Percentiles rank a stretch among this genome's conserved stretches.
These are phyloP conservation scores for roundworm (Caenorhabditis elegans) DNA, from an alignment of 1,140 invertebrate species.

Conservation along the genomic window WBcel235 BX284606.5:13154501-13155000, in stretches of 20 bases:
- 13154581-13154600: conserved; percentile 63
- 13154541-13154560: background rate
- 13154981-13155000: too few species aligned
- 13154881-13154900: background rate
- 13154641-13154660: conserved; percentile 64
- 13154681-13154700: conserved; percentile 61
- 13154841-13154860: conserved; percentile 58
- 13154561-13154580: conserved; percentile 57
- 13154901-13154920: too few species aligned
- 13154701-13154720: conserved; percentile 62
- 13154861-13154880: conserved; percentile 31
- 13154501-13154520: too few species aligned
- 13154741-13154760: conserved; percentile 58
- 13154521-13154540: too few species aligned
- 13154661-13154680: conserved; percentile 57
- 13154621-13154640: conserved; percentile 64
- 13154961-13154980: too few species aligned
- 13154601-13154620: conserved; percentile 60
- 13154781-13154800: conserved; percentile 58
- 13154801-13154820: conserved; percentile 63
- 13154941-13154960: too few species aligned
- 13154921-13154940: too few species aligned
- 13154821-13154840: conserved; percentile 58
- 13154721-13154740: conserved; percentile 50
- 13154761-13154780: conserved; percentile 65